These are phyloP conservation scores for Smithornis capensis DNA, from an alignment of 2,113 vertebrate species.

Conservation along the genomic window DNA sequence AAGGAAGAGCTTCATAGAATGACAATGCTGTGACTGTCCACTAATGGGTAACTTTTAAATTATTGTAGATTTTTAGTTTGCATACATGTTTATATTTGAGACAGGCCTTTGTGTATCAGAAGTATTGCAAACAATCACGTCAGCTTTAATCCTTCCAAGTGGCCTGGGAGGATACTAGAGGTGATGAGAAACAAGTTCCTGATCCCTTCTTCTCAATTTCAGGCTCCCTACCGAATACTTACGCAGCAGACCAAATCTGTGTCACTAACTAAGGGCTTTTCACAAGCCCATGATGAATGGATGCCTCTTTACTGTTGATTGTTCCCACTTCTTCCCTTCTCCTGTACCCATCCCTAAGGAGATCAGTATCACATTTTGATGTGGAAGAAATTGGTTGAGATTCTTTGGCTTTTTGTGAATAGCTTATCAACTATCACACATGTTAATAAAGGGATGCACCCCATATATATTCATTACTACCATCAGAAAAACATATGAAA, in stretches of 20 bases:
- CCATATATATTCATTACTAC: neutral
- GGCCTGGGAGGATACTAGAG: neutral
- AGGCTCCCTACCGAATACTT: neutral
- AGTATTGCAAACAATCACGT: neutral
- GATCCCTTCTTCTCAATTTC: neutral
- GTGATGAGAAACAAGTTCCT: neutral
- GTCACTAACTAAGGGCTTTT: neutral
- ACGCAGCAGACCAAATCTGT: neutral
- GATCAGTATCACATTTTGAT: neutral
- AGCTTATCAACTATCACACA: neutral
- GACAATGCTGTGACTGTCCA: neutral
- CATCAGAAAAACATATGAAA: neutral
- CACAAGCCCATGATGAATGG: neutral
- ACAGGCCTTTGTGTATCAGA: neutral
- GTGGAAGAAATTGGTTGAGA: neutral
- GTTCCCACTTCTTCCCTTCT: neutral
- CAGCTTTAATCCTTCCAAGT: neutral
- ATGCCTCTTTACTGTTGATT: neutral
- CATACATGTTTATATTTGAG: neutral
- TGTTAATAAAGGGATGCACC: neutral
- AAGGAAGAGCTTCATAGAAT: neutral
- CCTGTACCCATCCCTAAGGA: neutral
- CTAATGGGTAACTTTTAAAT: neutral
- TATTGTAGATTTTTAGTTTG: neutral
- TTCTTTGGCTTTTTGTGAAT: neutral